Evolutionary conservation across 30 jellyfish, hydroid and myxozoan genomes (phyloP), one percentile per base, ranked within the genome.

Genomic region (Sanderia malayensis): DNA sequence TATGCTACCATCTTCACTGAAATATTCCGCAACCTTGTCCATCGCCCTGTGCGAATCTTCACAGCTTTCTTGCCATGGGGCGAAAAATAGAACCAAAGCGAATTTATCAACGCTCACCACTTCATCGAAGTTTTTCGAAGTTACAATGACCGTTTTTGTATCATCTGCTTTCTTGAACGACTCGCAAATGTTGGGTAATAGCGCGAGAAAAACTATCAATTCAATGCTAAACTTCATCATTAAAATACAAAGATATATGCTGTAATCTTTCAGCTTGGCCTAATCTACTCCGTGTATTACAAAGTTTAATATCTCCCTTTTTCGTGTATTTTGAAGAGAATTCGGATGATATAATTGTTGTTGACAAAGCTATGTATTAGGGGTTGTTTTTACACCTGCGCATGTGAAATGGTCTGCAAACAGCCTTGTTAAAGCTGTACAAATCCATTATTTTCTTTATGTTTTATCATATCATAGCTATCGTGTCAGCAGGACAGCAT

Each of bases 51-150:
- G 80, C 27, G 87, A 65, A 7, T 57, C 44, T 46, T 79, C 72
- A 58, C 98, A 92, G 20, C 82, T 69, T 32, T 82, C 88, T 44
- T 77, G 83, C 98, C 98, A 92, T 46, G 95, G 89, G 1, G 98
- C 94, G 67, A 68, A 92, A 61, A 92, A 92, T 44, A 92, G 31
- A 31, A 92, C 93, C 44, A 92, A 53, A 19, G 89, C 80, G 45
- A 83, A 92, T 21, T 84, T 92, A 0, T 92, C 88, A 1, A 15
- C 17, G 4, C 76, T 76, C n/a, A 92, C 70, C 20, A 32, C 26
- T 30, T 69, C 69, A 10, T 82, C 92, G 49, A 80, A 68, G 63
- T 74, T 88, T 44, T 58, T 68, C 11, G 94, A 70, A 7, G 82
- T 28, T 22, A 78, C 89, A 0, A 70, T 33, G 25, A 64, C 19